Conservation (phyloP, 1,140 invertebrate genomes). For the Drosophila persimilis region DNA sequence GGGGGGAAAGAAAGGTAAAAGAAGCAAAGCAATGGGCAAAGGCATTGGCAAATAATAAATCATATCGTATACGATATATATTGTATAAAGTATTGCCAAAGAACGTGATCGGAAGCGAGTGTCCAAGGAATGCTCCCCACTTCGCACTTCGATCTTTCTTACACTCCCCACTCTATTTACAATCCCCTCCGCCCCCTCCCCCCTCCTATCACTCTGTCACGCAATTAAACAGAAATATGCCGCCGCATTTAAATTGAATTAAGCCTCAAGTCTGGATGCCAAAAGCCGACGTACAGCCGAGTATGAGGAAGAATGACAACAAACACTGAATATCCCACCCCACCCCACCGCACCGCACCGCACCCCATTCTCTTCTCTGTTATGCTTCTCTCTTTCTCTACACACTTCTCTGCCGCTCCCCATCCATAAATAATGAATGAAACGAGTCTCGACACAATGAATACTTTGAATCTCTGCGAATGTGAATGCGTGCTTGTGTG, state of each 20-base stretch:
- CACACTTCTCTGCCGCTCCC: not conserved
- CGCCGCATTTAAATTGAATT: slow-evolving; percentile 49
- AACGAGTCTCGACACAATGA: slow-evolving; percentile 27
- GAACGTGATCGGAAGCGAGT: slow-evolving; percentile 67
- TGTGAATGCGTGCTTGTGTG: slow-evolving; percentile 10
- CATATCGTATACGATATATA: slow-evolving; percentile 6
- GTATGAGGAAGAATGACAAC: not conserved
- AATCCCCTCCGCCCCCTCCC: not conserved
- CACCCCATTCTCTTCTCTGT: slow-evolving; percentile 3
- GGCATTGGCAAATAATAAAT: slow-evolving; percentile 65
- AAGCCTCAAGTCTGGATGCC: slow-evolving; percentile 1
- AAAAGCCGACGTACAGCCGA: not conserved
- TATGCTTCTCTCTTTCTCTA: slow-evolving; percentile 7
- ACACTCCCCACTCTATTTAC: too few relatives aligned
- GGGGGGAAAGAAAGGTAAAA: not conserved
- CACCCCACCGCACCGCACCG: not conserved
- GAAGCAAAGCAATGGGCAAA: slow-evolving; percentile 3
- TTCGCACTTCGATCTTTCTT: not conserved
- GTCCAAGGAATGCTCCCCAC: slow-evolving; percentile 25
- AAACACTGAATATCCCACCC: too few relatives aligned
- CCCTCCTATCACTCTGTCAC: not conserved
- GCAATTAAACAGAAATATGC: slow-evolving; percentile 36
- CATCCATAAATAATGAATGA: slow-evolving; percentile 56
- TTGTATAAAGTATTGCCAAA: slow-evolving; percentile 48
- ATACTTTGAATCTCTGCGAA: too few relatives aligned